Percentiles rank a stretch among this genome's conserved stretches.
These are phyloP conservation scores for Papilio machaon DNA, from an alignment of 1,140 invertebrate species.

Conservation along the genomic window DNA sequence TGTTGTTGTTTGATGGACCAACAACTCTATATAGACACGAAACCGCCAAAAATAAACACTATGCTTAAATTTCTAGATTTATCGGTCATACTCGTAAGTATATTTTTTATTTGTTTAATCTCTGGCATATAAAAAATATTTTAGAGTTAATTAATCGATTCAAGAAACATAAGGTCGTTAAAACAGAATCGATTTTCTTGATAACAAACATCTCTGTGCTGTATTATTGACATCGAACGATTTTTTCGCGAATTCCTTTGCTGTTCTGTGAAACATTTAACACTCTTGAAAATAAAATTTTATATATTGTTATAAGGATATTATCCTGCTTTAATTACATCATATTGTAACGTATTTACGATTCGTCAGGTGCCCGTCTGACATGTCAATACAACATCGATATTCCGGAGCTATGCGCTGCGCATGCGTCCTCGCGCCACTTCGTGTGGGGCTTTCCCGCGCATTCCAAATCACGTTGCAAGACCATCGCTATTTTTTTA, in stretches of 20 bases:
- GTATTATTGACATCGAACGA: neutral
- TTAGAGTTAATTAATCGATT: slow-evolving; percentile 1
- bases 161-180: neutral
- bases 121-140: neutral
- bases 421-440: slow-evolving; percentile 35
- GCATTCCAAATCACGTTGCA: slow-evolving; percentile 26
- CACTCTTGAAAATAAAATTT: neutral
- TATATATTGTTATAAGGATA: neutral
- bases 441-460: slow-evolving; percentile 30
- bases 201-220: neutral
- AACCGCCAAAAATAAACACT: no score
- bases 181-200: neutral
- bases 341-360: neutral
- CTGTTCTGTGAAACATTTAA: neutral
- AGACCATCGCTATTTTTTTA: slow-evolving; percentile 9
- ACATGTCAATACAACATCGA: slow-evolving; percentile 20
- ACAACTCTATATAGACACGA: no score
- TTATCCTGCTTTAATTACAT: neutral
- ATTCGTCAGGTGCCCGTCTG: slow-evolving; percentile 23
- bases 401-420: slow-evolving; percentile 22
- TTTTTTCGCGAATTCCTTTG: no score
- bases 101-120: neutral
- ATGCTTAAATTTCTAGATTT: no score
- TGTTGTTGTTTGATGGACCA: no score
- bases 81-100: no score